Base-by-base conservation (phyloP, 2,113 vertebrate genomes). In the Platichthys flesus region DNA sequence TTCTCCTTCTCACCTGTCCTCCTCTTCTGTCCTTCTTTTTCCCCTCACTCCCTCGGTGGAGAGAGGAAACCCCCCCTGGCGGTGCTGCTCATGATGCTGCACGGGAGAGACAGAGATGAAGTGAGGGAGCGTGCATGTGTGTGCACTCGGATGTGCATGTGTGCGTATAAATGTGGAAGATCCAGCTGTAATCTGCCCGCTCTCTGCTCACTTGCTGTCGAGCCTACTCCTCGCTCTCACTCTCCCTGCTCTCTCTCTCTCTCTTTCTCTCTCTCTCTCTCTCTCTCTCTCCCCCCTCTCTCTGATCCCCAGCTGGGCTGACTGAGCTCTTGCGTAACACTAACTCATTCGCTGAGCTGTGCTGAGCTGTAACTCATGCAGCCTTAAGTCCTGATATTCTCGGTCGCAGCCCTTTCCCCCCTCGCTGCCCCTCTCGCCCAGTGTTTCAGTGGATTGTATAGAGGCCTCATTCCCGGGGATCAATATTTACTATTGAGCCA, bases 321-420 rank as follows among this genome's bases (percentile, higher is more conserved):
- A 90, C 87, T 83, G 79, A 92, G 91, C 89, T 92, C 86, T 94
- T 94, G 90, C 91, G 65, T 94, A 94, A 94, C 81, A 83, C 58
- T 66, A 80, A 88, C 87, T 86, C 77, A 77, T 81, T 85, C 4
- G 65, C 81, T 90, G 87, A 88, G 86, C 85, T 77, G 77, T 74
- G 82, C 83, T 87, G 87, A 88, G 87, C 86, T 87, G 88, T 84
- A 90, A 89, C 86, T 92, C 85, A 90, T 90, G 90, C 83, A 86
- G 82, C 77, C 37, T 87, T 92, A 91, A 93, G 72, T 91, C 91
- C 85, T 63, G 78, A 89, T 91, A 88, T 87, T 90, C 89, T 78
- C 71, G 83, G 72, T 83, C 13, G 40, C 71, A 67, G 67, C 67
- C 76, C 51, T 85, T 56, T 31, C 24, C 54, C 54, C 60, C 80